Conservation (phyloP, 2,113 vertebrate species). For the Anoura caudifer region DNA sequence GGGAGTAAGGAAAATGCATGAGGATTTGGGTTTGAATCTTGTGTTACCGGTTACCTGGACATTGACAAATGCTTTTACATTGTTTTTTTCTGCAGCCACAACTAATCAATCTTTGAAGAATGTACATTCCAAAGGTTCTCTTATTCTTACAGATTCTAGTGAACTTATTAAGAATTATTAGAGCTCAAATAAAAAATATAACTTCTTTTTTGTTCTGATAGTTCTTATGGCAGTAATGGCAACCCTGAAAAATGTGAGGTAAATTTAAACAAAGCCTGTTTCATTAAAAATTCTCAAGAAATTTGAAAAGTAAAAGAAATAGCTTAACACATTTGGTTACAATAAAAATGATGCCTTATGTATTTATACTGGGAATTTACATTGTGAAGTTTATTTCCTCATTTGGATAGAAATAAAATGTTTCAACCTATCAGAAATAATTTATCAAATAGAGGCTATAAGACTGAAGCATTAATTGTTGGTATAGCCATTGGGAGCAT, state of each 20-base stretch:
- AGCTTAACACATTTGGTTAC: background rate
- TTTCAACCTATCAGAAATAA: background rate
- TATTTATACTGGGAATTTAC: background rate
- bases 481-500: background rate
- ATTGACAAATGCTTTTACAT: background rate
- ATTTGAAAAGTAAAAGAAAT: slow-evolving; percentile 25
- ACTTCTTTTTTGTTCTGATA: background rate
- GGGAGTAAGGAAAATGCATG: background rate
- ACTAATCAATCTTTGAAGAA: background rate
- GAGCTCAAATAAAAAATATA: background rate
- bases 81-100: background rate
- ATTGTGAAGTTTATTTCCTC: background rate
- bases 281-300: slow-evolving; percentile 34
- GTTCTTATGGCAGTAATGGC: background rate
- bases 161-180: slow-evolving; percentile 3
- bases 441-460: background rate
- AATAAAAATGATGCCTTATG: slow-evolving; percentile 9
- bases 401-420: background rate
- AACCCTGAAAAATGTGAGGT: background rate
- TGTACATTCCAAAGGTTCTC: background rate
- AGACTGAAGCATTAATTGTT: background rate
- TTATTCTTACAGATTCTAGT: background rate
- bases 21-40: background rate
- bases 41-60: background rate
- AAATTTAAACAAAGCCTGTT: background rate